These are phyloP conservation scores for Diplolepis rosae DNA, from an alignment of 2,888 invertebrate species.

Conservation along the genomic window DNA sequence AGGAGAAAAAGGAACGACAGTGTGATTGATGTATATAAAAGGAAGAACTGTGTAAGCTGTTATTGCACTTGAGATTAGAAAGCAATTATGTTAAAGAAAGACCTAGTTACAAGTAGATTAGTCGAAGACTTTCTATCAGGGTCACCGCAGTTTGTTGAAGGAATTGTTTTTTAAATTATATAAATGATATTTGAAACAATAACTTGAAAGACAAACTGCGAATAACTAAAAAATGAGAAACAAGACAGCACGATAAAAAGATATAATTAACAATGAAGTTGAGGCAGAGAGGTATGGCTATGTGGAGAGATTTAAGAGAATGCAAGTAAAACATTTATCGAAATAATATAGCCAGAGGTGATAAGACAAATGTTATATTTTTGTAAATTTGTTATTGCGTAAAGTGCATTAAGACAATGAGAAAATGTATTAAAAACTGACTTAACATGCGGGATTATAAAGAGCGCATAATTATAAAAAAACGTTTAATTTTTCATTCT, in stretches of 20 bases:
- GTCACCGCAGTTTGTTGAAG: conserved; percentile 46
- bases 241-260: conserved; percentile 58
- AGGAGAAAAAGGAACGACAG: conserved; percentile 33
- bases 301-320: conserved; percentile 49
- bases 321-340: conserved; percentile 59
- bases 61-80: conserved; percentile 37
- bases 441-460: conserved; percentile 19
- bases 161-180: conserved; percentile 38
- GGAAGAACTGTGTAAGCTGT: conserved; percentile 33
- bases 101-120: conserved; percentile 62
- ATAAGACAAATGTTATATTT: conserved; percentile 70
- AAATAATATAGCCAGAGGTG: conserved; percentile 66
- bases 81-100: conserved; percentile 47
- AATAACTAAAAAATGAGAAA: conserved; percentile 38
- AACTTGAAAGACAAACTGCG: too few relatives aligned
- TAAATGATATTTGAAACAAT: conserved; percentile 45
- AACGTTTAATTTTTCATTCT: neutral
- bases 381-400: conserved; percentile 74
- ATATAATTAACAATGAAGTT: conserved; percentile 53
- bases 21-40: conserved; percentile 38
- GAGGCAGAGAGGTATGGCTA: conserved; percentile 45
- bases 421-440: conserved; percentile 64
- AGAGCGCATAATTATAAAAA: too few relatives aligned
- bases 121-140: conserved; percentile 59
- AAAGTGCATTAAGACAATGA: conserved; percentile 71